Evolutionary conservation across 2,888 invertebrate species (phyloP), one percentile per base, ranked within the genome.

Genomic region (Nezara viridula): DNA sequence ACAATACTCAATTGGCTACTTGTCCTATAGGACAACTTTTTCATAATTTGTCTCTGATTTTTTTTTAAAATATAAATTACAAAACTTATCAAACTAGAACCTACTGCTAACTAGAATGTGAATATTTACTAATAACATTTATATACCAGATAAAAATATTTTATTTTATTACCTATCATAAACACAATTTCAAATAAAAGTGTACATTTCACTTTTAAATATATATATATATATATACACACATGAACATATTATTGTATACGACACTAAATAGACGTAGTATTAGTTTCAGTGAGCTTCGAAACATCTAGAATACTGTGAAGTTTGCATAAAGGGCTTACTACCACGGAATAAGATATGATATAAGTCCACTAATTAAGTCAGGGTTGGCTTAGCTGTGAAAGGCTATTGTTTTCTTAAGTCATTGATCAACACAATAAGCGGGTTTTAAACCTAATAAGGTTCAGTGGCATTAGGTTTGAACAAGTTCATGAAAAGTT

Each of bases 361-460:
- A 60, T 19, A 19, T 32, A 27, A 60, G 21, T 21, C 16, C 16
- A 32, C 5, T 66, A 32, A 81, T 81, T 81, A 44, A 44, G 77
- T 40, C 24, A 21, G 14, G 44, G n/a, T n/a, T 44, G 40, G 40
- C 77, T 77, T 40, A 40, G 21, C 24, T 40, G 9, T 21, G 77
- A 77, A 77, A 77, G 19, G 10, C 44, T n/a, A 81, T 81, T 81
- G 81, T 81, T 81, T 44, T 81, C 40, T 4, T 12, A 24, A 12
- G 44, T 81, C 81, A 44, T n/a, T 81, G 24, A 81, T 81, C 81
- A 44, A 81, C 44, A 44, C 40, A 81, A 40, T 44, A 40, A 44
- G 81, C 81, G n/a, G 44, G 44, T 24, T 81, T 81, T 81, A 44
- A 81, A 81, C 44, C 40, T 81, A 81, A 81, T 81, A 44, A 44